Conservation (phyloP, 2,113 vertebrate species). For the Pristiophorus japonicus region DNA sequence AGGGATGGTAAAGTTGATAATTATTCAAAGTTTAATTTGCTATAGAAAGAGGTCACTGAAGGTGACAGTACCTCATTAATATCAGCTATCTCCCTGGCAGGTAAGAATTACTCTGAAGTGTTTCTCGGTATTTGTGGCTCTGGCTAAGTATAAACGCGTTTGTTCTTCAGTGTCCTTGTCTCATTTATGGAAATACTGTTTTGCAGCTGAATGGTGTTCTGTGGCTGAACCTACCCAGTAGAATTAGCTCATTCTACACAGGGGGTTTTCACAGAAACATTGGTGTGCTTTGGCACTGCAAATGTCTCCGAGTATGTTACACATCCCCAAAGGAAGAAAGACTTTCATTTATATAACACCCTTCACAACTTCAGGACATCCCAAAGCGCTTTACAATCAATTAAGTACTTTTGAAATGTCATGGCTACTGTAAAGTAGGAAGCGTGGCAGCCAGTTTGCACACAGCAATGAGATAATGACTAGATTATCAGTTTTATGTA, state of each 20-base stretch:
- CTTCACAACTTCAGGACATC: neutral
- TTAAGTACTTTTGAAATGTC: neutral
- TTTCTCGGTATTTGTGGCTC: neutral
- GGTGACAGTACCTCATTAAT: conserved; percentile 20
- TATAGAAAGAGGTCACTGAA: neutral
- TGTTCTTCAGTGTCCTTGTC: neutral
- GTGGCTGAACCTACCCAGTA: neutral
- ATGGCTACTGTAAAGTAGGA: neutral
- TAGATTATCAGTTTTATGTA: neutral
- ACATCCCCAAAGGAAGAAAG: neutral
- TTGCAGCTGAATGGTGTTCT: neutral
- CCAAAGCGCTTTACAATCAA: neutral
- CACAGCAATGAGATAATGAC: neutral
- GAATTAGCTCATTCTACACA: neutral
- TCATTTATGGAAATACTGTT: neutral
- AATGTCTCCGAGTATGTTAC: neutral
- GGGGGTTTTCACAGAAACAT: neutral
- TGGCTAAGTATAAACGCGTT: neutral
- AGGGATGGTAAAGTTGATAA: neutral
- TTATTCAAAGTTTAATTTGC: neutral
- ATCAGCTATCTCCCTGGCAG: neutral
- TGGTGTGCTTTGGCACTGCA: neutral
- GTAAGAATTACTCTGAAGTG: neutral
- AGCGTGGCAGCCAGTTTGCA: no score
- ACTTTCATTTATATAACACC: neutral